Base-by-base conservation (phyloP, 2,888 invertebrate genomes). In the Chrysolina americana region DNA sequence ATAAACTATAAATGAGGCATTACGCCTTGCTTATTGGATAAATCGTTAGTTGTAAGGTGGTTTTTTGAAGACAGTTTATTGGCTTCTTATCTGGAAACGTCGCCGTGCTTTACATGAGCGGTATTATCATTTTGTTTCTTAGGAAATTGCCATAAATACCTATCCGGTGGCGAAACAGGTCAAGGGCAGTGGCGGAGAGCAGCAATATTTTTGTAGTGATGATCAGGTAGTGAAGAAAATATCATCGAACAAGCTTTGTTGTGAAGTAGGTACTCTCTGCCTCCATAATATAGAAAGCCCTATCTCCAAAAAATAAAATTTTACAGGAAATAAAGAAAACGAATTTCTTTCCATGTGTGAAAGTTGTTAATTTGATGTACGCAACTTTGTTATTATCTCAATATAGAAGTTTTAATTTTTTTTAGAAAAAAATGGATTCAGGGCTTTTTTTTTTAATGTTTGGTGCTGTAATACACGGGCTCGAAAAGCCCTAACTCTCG, bases 1-100 rank as follows among this genome's bases (percentile, higher is more conserved):
- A 80, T 80, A 78, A 80, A 78, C 76, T 72, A 81, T 80, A 78
- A 59, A 72, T 66, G 63, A 63, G 68, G 72, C 56, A 72, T 68
- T 68, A 72, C 66, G 72, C 50, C 62, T 66, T 68, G 63, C 68
- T 72, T 72, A 72, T 72, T 66, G 71, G 71, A 72, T 66, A 66
- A 72, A 68, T 72, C 68, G 71, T 72, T 72, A 72, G 68, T 65
- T 72, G 71, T 72, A 48, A 64, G 41, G 36, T 17, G 56, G 50
- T 72, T 72, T 72, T 68, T 72, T 68, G 44, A 72, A n/a, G 48
- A 66, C 50, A 23, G n/a, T 59, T 65, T 56, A 68, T 59, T 63
- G 68, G 48, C 48, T 68, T 72, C 68, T 68, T 72, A 68, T 72
- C 71, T 68, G 68, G 66, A 72, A 68, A 62, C 68, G 62, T 36